Evolutionary conservation across 2,888 invertebrate genomes (phyloP), one percentile per base, ranked within the genome.

Genomic region (Endomychus coccineus): DNA sequence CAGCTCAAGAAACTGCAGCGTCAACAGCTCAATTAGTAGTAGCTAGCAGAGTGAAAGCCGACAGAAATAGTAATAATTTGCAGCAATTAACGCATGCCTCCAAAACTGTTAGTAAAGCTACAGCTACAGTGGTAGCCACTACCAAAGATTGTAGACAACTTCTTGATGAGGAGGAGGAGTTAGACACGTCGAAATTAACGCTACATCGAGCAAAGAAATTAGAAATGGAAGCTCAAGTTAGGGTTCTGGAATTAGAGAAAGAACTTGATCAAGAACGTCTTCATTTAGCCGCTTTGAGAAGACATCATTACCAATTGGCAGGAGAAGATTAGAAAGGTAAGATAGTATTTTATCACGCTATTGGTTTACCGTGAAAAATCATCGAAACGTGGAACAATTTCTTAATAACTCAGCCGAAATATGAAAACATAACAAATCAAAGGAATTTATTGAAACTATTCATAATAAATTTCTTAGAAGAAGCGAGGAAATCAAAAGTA

Each of bases 151-250:
- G 89, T 52, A 76, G 85, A 46, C 81, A 89, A 55, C 76, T 88
- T 43, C 77, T 91, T 23, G 84, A 90, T 55, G 91, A 94, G 56
- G 76, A 75, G 49, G 92, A 89, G 56, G 84, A 91, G 35, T 71
- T 94, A 50, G 96, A 98, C 68, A 83, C 96, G 54, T 80, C 85
- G 2, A 81, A 87, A 48, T 66, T 98, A 44, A 83, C 88, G 24
- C 73, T 96, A 45, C 96, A 96, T 62, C 92, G 94, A 62, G 89
- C 95, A 2, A 95, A 98, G 59, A 80, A 88, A 21, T 71, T 90
- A 52, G 97, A 98, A 73, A 96, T 99, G 90, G 96, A 98, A 67
- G 83, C 91, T 48, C 95, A 95, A 68, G 92, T 96, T 25, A 80
- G 87, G 55, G 87, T 96, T 40, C 71, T 98, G 47, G 92, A 96